Evolutionary conservation across 2,113 vertebrate genomes (phyloP).

Genomic region (Dendropsophus ebraccatus): DNA sequence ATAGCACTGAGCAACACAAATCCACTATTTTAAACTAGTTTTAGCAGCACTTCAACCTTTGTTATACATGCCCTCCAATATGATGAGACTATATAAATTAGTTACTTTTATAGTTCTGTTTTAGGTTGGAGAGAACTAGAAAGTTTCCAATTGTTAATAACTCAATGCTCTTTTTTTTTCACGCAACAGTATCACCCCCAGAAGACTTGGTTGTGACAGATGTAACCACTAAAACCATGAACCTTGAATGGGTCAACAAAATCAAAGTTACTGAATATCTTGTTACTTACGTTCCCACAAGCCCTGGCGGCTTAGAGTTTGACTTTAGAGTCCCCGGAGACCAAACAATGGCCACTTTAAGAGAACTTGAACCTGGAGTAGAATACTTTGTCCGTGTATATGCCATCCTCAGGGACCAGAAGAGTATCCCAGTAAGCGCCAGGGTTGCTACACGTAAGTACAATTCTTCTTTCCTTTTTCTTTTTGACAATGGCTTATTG

Average conservation of each 20-base stretch:
- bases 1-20: no score
- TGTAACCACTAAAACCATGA: constrained; percentile 87
- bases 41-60: no score
- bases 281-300: constrained; percentile 86
- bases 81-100: no score
- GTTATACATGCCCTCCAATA: no score
- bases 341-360: constrained; percentile 82
- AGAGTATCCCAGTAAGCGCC: constrained; percentile 91
- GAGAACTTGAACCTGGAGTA: constrained; percentile 90
- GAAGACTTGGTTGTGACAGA: constrained; percentile 86
- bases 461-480: neutral
- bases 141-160: neutral
- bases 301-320: constrained; percentile 85
- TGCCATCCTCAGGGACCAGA: constrained; percentile 91
- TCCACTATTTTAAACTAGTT: no score
- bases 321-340: constrained; percentile 89
- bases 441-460: constrained; percentile 89
- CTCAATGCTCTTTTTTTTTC: neutral
- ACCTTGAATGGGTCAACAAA: constrained; percentile 92
- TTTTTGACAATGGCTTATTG: neutral
- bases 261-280: constrained; percentile 89
- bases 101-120: neutral
- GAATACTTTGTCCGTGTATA: constrained; percentile 96
- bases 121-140: neutral
- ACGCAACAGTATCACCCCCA: constrained; percentile 85